Percentiles rank a stretch among this genome's conserved stretches.
Conservation (phyloP, 2,888 invertebrate species). For the Gortyna flavago region DNA sequence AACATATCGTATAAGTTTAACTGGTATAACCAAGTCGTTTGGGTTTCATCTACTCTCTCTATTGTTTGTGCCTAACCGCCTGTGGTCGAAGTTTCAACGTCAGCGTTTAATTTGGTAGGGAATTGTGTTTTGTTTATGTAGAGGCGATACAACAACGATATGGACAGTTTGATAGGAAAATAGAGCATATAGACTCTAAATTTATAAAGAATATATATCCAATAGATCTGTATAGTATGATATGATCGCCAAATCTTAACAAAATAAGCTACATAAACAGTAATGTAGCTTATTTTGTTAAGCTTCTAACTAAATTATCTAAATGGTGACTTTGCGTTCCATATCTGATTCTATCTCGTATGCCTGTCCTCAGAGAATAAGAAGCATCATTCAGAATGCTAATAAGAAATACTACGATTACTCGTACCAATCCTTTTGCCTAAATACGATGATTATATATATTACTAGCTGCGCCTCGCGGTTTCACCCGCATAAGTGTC, state of each 20-base stretch:
- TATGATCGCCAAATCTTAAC: neutral
- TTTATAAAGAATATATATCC: neutral
- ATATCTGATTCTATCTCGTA: neutral
- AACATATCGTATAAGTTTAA: constrained; percentile 58
- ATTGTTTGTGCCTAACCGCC: constrained; percentile 18
- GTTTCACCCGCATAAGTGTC: too few species aligned
- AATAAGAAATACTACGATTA: neutral
- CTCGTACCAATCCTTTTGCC: neutral
- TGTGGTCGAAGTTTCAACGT: constrained; percentile 7
- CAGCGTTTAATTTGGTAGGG: constrained; percentile 18
- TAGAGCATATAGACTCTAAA: neutral
- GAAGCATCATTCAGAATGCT: neutral
- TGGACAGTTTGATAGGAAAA: neutral
- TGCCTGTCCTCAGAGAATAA: neutral
- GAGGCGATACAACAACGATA: neutral
- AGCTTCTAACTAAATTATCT: too few species aligned
- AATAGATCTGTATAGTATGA: neutral
- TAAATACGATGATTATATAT: neutral
- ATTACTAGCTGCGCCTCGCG: too few species aligned
- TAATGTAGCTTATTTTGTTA: too few species aligned
- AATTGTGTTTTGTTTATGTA: constrained; percentile 13
- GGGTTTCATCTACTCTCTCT: constrained; percentile 39
- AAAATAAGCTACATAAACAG: neutral
- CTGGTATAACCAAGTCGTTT: constrained; percentile 57
- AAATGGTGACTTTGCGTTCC: too few species aligned